Evolutionary conservation across 2,797 vertebrate genomes (phyloP).

Genomic region (Pantherophis vulpinus): DNA sequence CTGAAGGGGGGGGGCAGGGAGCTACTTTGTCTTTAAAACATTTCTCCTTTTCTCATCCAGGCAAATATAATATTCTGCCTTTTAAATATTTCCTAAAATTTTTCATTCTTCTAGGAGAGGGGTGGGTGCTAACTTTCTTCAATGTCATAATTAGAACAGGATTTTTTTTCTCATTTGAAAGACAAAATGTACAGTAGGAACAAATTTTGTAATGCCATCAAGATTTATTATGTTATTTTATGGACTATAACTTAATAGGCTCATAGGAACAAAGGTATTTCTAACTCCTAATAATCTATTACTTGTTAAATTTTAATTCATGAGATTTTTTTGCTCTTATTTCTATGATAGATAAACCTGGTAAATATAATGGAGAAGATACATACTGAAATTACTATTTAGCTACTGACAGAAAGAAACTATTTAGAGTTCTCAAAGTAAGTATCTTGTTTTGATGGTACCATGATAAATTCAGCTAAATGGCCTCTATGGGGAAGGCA

Average conservation of each 20-base stretch:
- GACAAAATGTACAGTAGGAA: not conserved
- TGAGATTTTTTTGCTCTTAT: not conserved
- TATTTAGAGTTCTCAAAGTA: not conserved
- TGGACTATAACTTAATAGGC: not conserved
- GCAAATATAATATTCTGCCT: no score
- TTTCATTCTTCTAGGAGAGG: no score
- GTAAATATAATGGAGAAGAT: not conserved
- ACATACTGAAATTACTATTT: not conserved
- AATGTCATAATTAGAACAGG: no score
- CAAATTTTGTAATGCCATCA: not conserved
- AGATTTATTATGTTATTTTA: not conserved
- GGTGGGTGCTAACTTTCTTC: no score
- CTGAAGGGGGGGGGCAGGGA: no score
- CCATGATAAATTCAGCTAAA: not conserved
- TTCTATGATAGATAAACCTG: not conserved
- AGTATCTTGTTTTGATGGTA: not conserved
- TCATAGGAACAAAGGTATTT: not conserved
- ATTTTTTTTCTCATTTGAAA: not conserved
- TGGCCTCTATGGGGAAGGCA: not conserved
- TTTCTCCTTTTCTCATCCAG: no score
- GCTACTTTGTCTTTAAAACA: no score
- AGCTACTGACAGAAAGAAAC: not conserved
- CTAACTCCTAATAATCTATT: not conserved
- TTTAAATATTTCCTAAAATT: no score
- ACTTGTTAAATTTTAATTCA: not conserved